Conservation (phyloP, 2,113 vertebrate species). For the Ceratotherium simum region DNA sequence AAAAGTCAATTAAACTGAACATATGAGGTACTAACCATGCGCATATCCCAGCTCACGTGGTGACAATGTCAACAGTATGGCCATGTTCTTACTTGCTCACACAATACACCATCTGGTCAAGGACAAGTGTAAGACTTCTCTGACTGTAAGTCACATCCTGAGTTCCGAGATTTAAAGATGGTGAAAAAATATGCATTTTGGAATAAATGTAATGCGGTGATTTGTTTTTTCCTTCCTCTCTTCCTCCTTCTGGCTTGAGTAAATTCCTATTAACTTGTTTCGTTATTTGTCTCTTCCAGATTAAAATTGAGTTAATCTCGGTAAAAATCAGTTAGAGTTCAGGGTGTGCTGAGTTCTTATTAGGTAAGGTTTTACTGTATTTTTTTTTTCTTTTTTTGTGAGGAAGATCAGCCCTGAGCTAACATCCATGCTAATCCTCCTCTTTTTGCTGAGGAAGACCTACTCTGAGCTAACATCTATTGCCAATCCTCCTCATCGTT, state of each 20-base stretch:
- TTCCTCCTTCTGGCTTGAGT: not conserved
- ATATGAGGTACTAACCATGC: not conserved
- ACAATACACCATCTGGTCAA: not conserved
- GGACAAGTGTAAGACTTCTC: not conserved
- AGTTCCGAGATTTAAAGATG: constrained; percentile 14
- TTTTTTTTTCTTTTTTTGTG: not conserved
- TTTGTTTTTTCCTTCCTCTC: not conserved
- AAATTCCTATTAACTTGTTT: not conserved
- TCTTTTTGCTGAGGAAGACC: too few species aligned
- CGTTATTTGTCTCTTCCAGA: not conserved
- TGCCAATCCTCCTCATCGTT: too few species aligned
- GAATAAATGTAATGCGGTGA: not conserved
- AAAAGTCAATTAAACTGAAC: not conserved
- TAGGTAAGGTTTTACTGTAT: too few species aligned
- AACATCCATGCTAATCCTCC: too few species aligned
- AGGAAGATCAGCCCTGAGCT: too few species aligned
- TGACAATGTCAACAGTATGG: not conserved
- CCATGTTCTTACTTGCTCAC: not conserved
- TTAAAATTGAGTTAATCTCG: not conserved
- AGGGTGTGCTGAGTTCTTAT: not conserved
- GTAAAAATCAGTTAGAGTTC: not conserved
- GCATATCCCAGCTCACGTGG: not conserved
- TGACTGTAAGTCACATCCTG: not conserved
- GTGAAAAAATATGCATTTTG: not conserved
- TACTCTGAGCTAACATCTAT: too few species aligned